Evolutionary conservation across 2,888 invertebrate genomes (phyloP), one percentile per base, ranked within the genome.

Genomic region (Clostera curtula): DNA sequence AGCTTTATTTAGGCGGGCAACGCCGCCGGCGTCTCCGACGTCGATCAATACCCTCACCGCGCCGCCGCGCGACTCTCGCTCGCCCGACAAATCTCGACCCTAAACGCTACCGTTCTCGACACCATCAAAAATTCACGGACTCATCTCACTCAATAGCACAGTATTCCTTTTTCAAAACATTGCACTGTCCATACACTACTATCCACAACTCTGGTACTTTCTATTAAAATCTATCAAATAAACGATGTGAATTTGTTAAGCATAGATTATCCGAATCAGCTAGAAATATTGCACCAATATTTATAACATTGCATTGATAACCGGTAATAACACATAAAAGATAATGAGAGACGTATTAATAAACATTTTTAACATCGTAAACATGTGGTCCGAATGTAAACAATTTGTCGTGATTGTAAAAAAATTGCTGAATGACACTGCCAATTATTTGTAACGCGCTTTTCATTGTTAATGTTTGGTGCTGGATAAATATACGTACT

Each of bases 1-100:
- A 76, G 79, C 76, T 80, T 80, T 79, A 80, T 82, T 82, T 83
- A 82, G 79, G 80, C 76, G 76, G n/a, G 76, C 74, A 53, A 66
- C 63, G 62, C 63, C 79, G 79, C 74, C 79, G 73, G 76, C 77
- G 77, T 77, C 80, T 79, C 51, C 64, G 56, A 62, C 69, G 67
- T 67, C 80, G 80, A 83, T 83, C 83, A 82, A 83, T 83, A 83
- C 77, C 70, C 75, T 49, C 73, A 56, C 62, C 74, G 82, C 82
- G 83, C 82, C 82, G 80, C 61, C 76, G 82, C 82, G 77, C 63
- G 64, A 60, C n/a, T n/a, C n/a, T n/a, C 73, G 66, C 55, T 55
- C 58, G 42, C 45, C 73, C 56, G 62, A 59, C 75, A 56, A 82
- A 69, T 70, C 59, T 77, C 65, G 63, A 73, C 79, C 70, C 67